Evolutionary conservation across 2,888 invertebrate genomes (phyloP), one percentile per base, ranked within the genome.

Genomic region (Sesia apiformis): DNA sequence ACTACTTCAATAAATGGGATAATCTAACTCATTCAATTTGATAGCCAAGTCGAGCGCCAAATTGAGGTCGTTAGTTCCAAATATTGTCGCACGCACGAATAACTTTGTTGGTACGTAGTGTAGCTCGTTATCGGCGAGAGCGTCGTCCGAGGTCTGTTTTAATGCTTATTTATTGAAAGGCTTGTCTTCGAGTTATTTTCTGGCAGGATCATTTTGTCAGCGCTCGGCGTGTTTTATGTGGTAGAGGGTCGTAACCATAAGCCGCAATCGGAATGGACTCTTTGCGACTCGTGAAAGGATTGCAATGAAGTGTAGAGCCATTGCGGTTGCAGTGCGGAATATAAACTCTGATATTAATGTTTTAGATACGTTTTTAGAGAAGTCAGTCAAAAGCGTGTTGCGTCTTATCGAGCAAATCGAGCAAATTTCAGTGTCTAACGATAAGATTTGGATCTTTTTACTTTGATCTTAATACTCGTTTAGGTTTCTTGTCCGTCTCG

Each of bases 111-210:
- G 23, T 23, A 23, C 23, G 23, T 23, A 46, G 46, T 46, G 46
- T 4, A 1, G 4, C 71, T 76, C 74, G 76, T 81, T 81, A 80
- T 81, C 80, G 73, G 69, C 62, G 58, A 59, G 64, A 66, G 60
- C 66, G 72, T 70, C 69, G 72, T 65, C 65, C 64, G 66, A 61
- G 63, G 67, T 61, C 60, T 64, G 71, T 77, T 81, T 80, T 84
- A 88, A 88, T 85, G 84, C 84, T 85, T 88, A 88, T 88, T 88
- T 88, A 88, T 86, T 76, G 85, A 81, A 79, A 81, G 76, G 76
- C 70, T 72, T 71, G 74, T 78, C 80, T 76, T 72, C 67, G 65
- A 83, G 79, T 81, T 83, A 84, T 78, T 75, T 70, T 63, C 70
- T 59, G 62, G 62, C 59, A 70, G 82, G 86, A 85, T 87, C 85